These are phyloP conservation scores for Ploceus nigricollis DNA, from an alignment of 2,113 vertebrate genomes.

Conservation along the genomic window DNA sequence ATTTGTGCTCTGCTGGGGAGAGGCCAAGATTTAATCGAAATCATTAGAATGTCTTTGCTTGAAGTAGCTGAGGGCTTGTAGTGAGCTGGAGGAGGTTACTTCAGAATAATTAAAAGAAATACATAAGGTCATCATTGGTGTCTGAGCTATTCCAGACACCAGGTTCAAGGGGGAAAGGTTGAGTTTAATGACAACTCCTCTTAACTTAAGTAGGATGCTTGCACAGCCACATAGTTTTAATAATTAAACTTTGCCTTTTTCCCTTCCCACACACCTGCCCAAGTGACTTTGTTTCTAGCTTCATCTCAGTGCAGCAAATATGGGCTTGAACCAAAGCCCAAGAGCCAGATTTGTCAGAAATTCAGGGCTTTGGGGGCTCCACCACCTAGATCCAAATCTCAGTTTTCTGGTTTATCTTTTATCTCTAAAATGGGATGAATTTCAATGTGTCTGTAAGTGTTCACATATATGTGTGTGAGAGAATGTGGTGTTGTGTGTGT, in stretches of 20 bases:
- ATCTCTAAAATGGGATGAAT: background rate
- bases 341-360: background rate
- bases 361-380: background rate
- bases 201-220: slow-evolving; percentile 65
- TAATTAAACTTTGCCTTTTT: slow-evolving; percentile 64
- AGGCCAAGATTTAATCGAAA: slow-evolving; percentile 87
- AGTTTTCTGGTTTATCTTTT: background rate
- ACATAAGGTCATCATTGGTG: slow-evolving; percentile 59
- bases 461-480: background rate
- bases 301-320: background rate
- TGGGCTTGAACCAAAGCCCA: background rate
- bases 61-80: slow-evolving; percentile 76
- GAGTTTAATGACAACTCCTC: slow-evolving; percentile 67
- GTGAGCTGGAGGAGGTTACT: slow-evolving; percentile 66
- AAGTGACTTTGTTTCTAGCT: slow-evolving; percentile 11
- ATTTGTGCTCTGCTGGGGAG: slow-evolving; percentile 79
- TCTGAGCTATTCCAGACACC: slow-evolving; percentile 69
- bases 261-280: slow-evolving; percentile 57
- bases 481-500: background rate
- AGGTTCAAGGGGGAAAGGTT: slow-evolving; percentile 64
- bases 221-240: slow-evolving; percentile 51
- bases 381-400: background rate
- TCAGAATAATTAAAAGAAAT: slow-evolving; percentile 78
- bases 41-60: slow-evolving; percentile 82
- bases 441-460: rapidly evolving